Evolutionary conservation across 1,140 invertebrate genomes (phyloP).

Genomic region (Mesaphorura yosii): DNA sequence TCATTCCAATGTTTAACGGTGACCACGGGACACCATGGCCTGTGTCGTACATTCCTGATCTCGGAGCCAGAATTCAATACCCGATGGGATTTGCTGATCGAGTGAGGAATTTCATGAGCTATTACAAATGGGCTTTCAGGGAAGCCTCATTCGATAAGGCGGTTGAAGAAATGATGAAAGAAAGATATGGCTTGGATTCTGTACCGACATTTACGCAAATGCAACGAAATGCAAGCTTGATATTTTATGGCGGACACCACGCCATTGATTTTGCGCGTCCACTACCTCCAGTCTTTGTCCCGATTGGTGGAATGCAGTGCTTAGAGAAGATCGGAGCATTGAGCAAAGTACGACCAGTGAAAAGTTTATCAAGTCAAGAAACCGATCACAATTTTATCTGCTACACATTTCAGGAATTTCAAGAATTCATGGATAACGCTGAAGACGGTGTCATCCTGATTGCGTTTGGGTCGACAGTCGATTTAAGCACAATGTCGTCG

Average conservation of each 20-base stretch:
- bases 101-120: background rate
- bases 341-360: slow-evolving; percentile 4
- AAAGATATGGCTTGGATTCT: background rate
- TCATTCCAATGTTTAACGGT: slow-evolving; percentile 7
- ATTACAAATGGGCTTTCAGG: too few species aligned
- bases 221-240: slow-evolving; percentile 8
- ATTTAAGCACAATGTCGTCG: slow-evolving; percentile 4
- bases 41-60: slow-evolving; percentile 11
- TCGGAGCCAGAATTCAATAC: background rate
- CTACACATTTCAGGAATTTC: slow-evolving; percentile 6
- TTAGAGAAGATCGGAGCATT: slow-evolving; percentile 4
- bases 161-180: background rate
- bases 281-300: slow-evolving; percentile 9
- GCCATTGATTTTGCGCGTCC: slow-evolving; percentile 13
- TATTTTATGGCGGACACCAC: slow-evolving; percentile 15
- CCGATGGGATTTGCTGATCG: background rate
- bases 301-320: slow-evolving; percentile 15
- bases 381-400: background rate
- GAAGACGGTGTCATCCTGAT: slow-evolving; percentile 22
- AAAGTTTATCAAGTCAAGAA: too few species aligned
- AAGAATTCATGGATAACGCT: slow-evolving; percentile 20
- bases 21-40: slow-evolving; percentile 4
- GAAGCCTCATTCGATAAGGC: background rate
- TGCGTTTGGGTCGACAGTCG: slow-evolving; percentile 19
- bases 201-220: slow-evolving; percentile 8